Percentiles rank a stretch among this genome's conserved stretches.
These are phyloP conservation scores for Aphidoletes aphidimyza DNA, from an alignment of 2,888 invertebrate genomes.

Conservation along the genomic window DNA sequence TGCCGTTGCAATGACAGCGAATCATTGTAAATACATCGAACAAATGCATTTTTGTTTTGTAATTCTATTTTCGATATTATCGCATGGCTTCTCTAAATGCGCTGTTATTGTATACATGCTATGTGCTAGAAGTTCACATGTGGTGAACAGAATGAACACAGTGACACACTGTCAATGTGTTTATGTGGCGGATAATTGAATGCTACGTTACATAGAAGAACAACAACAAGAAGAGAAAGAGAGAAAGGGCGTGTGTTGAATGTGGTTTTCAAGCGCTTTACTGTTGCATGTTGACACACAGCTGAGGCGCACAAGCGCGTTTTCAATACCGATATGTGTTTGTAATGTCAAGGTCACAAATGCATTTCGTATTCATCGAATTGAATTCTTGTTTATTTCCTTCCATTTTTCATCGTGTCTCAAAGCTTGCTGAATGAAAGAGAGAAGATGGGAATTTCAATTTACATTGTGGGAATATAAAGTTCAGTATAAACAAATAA, in stretches of 20 bases:
- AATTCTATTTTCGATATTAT: too few species aligned
- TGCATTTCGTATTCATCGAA: background rate
- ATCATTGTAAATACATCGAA: too few species aligned
- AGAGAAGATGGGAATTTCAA: background rate
- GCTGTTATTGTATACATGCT: too few species aligned
- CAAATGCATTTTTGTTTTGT: too few species aligned
- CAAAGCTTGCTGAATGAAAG: background rate
- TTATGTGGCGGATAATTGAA: too few species aligned
- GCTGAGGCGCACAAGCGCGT: conserved; percentile 27
- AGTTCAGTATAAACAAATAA: too few species aligned
- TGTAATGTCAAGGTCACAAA: conserved; percentile 43
- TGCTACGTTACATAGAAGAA: background rate
- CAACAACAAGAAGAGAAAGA: too few species aligned
- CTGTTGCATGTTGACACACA: background rate
- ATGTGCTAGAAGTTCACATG: too few species aligned
- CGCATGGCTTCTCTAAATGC: too few species aligned
- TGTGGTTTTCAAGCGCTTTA: background rate
- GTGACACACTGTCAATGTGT: too few species aligned
- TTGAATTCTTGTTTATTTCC: background rate
- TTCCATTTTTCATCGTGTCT: background rate
- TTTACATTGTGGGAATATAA: background rate
- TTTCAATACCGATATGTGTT: background rate
- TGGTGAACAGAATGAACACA: too few species aligned
- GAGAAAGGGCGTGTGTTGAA: background rate
- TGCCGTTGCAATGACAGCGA: too few species aligned